Percentiles rank a stretch among this genome's conserved stretches.
Conservation (phyloP, 2,113 vertebrate species). For the Dicentrarchus labrax region DNA sequence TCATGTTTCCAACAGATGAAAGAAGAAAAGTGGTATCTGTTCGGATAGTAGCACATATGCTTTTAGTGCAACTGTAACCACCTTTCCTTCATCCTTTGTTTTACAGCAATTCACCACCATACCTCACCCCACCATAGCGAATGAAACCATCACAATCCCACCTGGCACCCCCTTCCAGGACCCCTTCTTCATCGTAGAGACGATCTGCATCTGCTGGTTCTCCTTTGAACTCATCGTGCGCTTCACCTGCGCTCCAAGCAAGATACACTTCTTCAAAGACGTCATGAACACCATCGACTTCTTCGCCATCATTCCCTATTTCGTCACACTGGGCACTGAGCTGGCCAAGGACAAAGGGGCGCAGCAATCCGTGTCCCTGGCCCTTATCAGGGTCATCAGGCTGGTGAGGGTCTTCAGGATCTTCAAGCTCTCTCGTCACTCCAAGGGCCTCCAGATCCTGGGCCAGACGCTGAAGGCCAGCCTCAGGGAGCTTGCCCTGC, state of each 20-base stretch:
- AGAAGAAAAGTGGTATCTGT: background rate
- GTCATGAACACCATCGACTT: constrained; percentile 97
- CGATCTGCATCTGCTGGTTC: constrained; percentile 94
- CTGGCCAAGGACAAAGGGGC: constrained; percentile 87
- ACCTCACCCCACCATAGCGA: constrained; percentile 54
- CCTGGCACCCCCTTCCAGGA: constrained; percentile 83
- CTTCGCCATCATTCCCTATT: constrained; percentile 94
- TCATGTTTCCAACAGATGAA: background rate
- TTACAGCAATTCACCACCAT: constrained; percentile 61
- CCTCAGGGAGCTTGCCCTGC: constrained; percentile 92
- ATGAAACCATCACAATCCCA: constrained; percentile 63
- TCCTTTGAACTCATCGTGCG: constrained; percentile 91
- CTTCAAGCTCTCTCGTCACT: constrained; percentile 95
- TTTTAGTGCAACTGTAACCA: constrained; percentile 11
- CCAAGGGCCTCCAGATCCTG: constrained; percentile 93
- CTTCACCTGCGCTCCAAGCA: constrained; percentile 88
- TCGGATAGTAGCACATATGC: background rate
- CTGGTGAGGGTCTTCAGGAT: constrained; percentile 91
- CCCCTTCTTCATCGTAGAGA: constrained; percentile 94
- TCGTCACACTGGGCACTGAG: constrained; percentile 92
- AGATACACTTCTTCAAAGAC: constrained; percentile 90
- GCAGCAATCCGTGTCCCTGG: constrained; percentile 89
- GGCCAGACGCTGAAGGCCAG: constrained; percentile 94
- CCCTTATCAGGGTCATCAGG: constrained; percentile 91
- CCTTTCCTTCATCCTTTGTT: constrained; percentile 19